These are phyloP conservation scores for Hafferia zeledoni DNA, from an alignment of 2,797 vertebrate genomes.

Conservation along the genomic window DNA sequence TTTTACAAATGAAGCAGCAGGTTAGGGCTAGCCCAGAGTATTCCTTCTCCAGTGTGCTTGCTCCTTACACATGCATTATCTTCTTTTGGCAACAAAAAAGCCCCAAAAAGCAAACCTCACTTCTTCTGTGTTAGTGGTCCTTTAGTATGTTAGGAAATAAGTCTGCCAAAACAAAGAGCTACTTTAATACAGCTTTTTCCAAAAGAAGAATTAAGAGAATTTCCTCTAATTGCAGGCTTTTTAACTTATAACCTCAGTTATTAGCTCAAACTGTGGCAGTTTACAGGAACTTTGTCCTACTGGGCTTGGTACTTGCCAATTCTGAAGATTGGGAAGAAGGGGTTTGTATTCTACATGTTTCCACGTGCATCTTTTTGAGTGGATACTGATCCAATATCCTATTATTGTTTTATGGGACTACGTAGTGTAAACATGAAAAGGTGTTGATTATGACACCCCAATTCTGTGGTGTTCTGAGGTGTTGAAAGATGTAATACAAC, in stretches of 20 bases:
- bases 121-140: neutral
- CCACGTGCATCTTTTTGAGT: neutral
- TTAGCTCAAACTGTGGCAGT: neutral
- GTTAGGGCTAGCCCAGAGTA: neutral
- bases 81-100: neutral
- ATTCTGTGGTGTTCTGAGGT: neutral
- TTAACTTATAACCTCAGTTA: neutral
- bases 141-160: neutral
- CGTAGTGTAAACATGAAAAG: rapidly evolving
- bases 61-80: neutral
- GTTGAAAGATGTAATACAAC: too few species aligned
- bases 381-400: rapidly evolving
- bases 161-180: neutral
- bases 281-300: neutral
- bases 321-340: neutral
- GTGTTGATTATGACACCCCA: neutral
- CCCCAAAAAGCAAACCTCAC: neutral
- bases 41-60: neutral
- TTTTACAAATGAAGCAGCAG: neutral
- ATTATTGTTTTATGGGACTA: neutral
- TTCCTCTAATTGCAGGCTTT: neutral
- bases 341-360: rapidly evolving
- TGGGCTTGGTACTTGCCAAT: neutral
- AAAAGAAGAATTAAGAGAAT: neutral
- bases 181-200: neutral